Percentiles rank a stretch among this genome's conserved stretches.
Conservation (phyloP, 2,888 invertebrate species). For the Trypoxylon attenuatum region DNA sequence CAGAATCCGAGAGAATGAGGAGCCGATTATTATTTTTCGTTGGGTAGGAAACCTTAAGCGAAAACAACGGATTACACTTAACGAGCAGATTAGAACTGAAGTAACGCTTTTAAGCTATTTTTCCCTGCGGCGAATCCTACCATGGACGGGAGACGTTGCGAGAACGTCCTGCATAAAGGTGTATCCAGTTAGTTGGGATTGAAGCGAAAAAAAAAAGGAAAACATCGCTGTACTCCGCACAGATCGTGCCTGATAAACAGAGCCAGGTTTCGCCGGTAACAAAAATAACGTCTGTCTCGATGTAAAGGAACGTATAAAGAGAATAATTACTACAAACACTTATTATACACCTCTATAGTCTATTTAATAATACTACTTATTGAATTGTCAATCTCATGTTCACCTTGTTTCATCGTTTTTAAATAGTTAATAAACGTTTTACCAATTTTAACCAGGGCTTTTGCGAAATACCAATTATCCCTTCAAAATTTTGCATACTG, state of each 20-base stretch:
- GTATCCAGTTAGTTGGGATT: slow-evolving; percentile 17
- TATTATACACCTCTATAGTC: slow-evolving; percentile 74
- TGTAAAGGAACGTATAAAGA: slow-evolving; percentile 64
- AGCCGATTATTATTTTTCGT: slow-evolving; percentile 20
- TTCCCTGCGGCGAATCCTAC: not conserved
- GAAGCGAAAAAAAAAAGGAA: slow-evolving; percentile 23
- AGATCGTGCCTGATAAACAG: slow-evolving; percentile 57
- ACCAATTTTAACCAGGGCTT: slow-evolving; percentile 66
- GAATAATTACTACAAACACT: slow-evolving; percentile 60
- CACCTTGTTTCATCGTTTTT: slow-evolving; percentile 74
- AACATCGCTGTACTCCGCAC: slow-evolving; percentile 38
- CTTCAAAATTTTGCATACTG: no score
- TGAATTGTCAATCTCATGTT: slow-evolving; percentile 74
- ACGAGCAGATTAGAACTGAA: slow-evolving; percentile 16
- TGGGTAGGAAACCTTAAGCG: slow-evolving; percentile 17
- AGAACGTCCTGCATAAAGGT: not conserved
- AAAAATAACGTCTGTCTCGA: slow-evolving; percentile 59
- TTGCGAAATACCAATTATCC: not conserved
- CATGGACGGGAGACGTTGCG: slow-evolving; percentile 24
- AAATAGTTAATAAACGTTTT: slow-evolving; percentile 74
- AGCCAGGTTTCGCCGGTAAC: slow-evolving; percentile 53
- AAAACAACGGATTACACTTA: slow-evolving; percentile 8
- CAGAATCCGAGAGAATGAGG: slow-evolving; percentile 1
- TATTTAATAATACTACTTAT: slow-evolving; percentile 74
- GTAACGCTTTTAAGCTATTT: slow-evolving; percentile 21